Conservation (phyloP, 2,113 vertebrate genomes). For the Passer montanus region DNA sequence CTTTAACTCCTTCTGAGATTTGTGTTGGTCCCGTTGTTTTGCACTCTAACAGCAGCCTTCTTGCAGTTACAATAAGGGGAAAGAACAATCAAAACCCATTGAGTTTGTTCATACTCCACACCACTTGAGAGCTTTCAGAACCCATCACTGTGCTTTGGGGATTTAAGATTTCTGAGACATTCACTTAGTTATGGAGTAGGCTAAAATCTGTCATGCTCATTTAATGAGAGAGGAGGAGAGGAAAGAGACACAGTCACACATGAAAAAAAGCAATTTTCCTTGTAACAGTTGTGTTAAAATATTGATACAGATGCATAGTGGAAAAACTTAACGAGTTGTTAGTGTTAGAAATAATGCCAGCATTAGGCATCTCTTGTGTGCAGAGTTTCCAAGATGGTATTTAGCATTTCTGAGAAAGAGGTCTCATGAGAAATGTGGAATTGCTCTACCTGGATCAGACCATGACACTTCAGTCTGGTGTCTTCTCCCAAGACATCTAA, state of each 20-base stretch:
- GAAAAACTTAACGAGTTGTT: constrained; percentile 58
- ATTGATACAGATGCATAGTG: constrained; percentile 66
- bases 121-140: constrained; percentile 52
- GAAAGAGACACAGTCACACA: constrained; percentile 17
- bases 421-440: constrained; percentile 16
- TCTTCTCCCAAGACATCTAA: neutral
- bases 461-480: neutral
- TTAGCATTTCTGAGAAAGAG: constrained; percentile 49
- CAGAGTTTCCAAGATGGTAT: constrained; percentile 45
- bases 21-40: neutral
- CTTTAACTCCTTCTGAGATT: neutral
- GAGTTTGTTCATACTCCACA: neutral
- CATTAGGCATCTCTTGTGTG: constrained; percentile 50
- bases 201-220: constrained; percentile 60
- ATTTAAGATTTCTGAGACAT: constrained; percentile 66
- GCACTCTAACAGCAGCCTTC: neutral
- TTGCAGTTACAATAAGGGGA: neutral
- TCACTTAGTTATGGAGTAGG: constrained; percentile 63
- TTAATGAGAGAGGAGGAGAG: constrained; percentile 60
- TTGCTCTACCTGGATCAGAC: neutral
- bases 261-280: constrained; percentile 59
- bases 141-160: constrained; percentile 32
- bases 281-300: constrained; percentile 69
- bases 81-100: neutral
- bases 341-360: constrained; percentile 63